phyloP scores from a whole-genome alignment of 2,888 invertebrate species.

The Prosopocoilus inquinatus region DNA sequence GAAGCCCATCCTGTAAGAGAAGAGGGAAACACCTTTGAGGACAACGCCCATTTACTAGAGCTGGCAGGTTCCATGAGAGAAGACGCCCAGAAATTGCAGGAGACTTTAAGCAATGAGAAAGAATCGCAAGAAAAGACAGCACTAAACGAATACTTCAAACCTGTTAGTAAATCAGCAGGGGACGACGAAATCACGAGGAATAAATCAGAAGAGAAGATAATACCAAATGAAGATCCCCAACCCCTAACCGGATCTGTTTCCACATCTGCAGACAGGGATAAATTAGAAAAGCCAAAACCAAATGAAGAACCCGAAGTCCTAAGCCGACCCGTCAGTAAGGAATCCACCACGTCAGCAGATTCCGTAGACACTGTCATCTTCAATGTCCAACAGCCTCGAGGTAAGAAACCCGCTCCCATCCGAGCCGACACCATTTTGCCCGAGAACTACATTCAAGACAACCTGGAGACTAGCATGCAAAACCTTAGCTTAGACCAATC shows the following conservation, averaged over 20 bases:
- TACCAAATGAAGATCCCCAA: no score
- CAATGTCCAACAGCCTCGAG: conserved; percentile 12
- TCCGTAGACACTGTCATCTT: conserved; percentile 35
- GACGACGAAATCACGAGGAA: no score
- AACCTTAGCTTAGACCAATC: no score
- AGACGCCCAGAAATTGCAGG: conserved; percentile 13
- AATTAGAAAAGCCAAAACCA: no score
- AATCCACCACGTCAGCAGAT: conserved; percentile 36
- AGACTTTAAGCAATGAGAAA: conserved; percentile 6
- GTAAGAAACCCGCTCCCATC: background rate
- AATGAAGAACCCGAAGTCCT: background rate
- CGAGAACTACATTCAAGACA: no score
- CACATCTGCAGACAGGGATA: no score
- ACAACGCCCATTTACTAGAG: conserved; percentile 4
- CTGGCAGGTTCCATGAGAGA: conserved; percentile 9
- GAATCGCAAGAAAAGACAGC: background rate
- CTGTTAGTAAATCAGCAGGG: no score
- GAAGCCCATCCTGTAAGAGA: conserved; percentile 1
- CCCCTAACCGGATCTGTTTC: no score
- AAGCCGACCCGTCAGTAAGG: conserved; percentile 28
- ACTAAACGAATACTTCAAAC: no score
- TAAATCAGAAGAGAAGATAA: no score
- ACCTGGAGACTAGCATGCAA: no score
- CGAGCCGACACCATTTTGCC: background rate
- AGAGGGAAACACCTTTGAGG: background rate